Conservation (phyloP, 1,140 invertebrate species). For the Drosophila ananassae region DNA sequence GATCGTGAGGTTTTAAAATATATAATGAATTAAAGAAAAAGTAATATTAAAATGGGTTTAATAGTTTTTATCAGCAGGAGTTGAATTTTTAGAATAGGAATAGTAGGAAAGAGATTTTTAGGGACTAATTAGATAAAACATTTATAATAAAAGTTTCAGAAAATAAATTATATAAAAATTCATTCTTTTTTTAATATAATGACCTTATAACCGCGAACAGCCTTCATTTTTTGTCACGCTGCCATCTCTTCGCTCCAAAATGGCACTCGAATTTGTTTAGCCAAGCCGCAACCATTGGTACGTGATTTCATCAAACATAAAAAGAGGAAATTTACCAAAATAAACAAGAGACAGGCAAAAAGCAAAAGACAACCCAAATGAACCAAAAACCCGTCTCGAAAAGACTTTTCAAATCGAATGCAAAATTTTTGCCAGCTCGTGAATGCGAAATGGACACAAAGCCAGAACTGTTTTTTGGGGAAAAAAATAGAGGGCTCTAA, state of each 20-base stretch:
- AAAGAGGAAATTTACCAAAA: constrained; percentile 55
- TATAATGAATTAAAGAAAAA: not conserved
- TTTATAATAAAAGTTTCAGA: no score
- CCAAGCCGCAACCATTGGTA: constrained; percentile 56
- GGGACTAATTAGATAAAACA: no score
- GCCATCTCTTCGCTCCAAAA: constrained; percentile 30
- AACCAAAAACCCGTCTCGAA: constrained; percentile 28
- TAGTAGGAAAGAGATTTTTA: no score
- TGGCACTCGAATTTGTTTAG: constrained; percentile 42
- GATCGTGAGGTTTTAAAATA: constrained; percentile 6
- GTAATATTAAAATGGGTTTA: no score
- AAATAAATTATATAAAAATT: no score
- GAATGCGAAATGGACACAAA: constrained; percentile 71
- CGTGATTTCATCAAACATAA: constrained; percentile 81
- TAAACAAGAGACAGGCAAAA: constrained; percentile 36
- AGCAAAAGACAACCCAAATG: constrained; percentile 5
- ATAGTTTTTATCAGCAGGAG: no score
- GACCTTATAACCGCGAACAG: not conserved
- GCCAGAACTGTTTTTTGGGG: constrained; percentile 16
- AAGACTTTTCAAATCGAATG: constrained; percentile 79
- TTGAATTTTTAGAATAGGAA: no score
- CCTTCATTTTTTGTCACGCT: constrained; percentile 14
- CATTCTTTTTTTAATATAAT: no score
- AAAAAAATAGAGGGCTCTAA: constrained; percentile 3
- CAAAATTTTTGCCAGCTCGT: constrained; percentile 82